Percentiles rank a stretch among this genome's conserved stretches.
These are phyloP conservation scores for Antedon mediterranea DNA, from an alignment of 53 echinoderm and acorn worm genomes.

Conservation along the genomic window DNA sequence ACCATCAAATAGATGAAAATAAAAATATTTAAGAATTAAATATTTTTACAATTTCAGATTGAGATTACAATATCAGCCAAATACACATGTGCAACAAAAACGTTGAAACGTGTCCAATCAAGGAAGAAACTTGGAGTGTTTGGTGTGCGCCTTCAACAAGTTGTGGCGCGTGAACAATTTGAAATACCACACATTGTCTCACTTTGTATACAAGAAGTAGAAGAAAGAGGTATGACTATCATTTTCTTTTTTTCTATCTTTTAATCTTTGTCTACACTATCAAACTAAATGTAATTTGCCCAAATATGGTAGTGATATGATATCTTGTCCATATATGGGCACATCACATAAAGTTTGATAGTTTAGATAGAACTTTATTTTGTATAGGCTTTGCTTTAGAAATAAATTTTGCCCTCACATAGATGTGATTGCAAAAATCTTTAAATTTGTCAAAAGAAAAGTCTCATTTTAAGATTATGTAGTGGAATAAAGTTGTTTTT, in stretches of 20 bases:
- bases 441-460: background rate
- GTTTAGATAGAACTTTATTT: no score
- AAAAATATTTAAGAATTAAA: background rate
- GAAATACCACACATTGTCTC: slow-evolving; percentile 72
- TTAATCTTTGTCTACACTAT: no score
- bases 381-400: background rate
- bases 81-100: slow-evolving; percentile 56
- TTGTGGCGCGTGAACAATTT: slow-evolving; percentile 37
- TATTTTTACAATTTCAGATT: slow-evolving; percentile 23
- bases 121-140: slow-evolving; percentile 80
- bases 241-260: no score
- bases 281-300: no score
- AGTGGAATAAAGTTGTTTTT: no score
- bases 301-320: no score
- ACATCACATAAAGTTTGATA: no score
- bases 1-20: no score
- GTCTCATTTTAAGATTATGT: no score
- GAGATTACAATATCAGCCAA: slow-evolving; percentile 41
- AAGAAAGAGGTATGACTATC: slow-evolving; percentile 60
- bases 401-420: background rate
- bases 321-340: no score
- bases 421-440: background rate
- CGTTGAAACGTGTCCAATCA: slow-evolving; percentile 76
- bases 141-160: slow-evolving; percentile 55
- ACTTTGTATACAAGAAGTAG: slow-evolving; percentile 65